Percentiles rank a stretch among this genome's conserved stretches.
Conservation (phyloP, 2,888 invertebrate species). For the Polydesmus complanatus region DNA sequence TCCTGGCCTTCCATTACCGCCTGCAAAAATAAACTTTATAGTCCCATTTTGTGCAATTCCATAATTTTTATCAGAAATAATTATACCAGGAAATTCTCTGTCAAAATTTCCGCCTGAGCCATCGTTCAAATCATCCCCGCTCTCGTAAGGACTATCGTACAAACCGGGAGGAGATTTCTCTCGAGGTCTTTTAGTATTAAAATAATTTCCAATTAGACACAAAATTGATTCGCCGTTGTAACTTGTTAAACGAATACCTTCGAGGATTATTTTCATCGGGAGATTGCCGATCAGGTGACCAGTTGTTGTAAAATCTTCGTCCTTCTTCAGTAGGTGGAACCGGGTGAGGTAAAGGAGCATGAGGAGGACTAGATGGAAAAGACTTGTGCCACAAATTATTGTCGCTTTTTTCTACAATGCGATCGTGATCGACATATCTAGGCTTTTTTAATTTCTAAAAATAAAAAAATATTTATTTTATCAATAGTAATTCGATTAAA, state of each 20-base stretch:
- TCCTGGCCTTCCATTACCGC: neutral
- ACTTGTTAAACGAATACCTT: neutral
- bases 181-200: neutral
- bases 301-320: neutral
- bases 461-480: neutral
- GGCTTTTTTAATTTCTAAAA: constrained; percentile 1
- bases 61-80: neutral
- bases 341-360: neutral
- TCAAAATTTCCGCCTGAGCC: neutral
- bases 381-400: neutral
- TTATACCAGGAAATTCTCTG: neutral
- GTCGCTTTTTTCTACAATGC: constrained; percentile 5
- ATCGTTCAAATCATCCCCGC: constrained; percentile 9
- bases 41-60: neutral
- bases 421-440: constrained; percentile 17
- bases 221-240: neutral
- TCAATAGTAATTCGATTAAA: neutral
- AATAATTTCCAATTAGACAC: no score
- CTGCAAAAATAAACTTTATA: neutral
- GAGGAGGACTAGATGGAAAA: neutral
- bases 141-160: constrained; percentile 13
- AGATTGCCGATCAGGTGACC: neutral
- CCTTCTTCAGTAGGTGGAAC: neutral
- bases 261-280: neutral
- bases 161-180: constrained; percentile 12